Evolutionary conservation across 2,888 invertebrate species (phyloP).

Genomic region (Rhyacophila evoluta): DNA sequence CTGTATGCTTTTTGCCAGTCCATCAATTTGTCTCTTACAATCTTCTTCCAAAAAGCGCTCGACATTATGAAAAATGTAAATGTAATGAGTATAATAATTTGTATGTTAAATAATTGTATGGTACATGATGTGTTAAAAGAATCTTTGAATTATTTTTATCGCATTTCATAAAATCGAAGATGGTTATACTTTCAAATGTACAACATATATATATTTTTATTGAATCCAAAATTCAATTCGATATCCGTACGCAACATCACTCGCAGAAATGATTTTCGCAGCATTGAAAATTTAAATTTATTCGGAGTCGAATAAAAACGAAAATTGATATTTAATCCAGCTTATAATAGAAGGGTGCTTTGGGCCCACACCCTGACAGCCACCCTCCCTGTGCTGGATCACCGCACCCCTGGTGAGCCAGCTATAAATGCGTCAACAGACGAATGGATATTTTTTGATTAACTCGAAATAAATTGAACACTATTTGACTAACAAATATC

Average conservation of each 20-base stretch:
- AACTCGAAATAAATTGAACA: not conserved
- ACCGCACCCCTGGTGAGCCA: not conserved
- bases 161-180: no score
- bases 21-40: no score
- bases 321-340: conserved; percentile 22
- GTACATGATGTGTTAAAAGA: no score
- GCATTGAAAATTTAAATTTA: conserved; percentile 12
- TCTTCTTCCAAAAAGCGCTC: no score
- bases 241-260: not conserved
- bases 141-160: no score
- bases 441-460: not conserved
- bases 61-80: no score
- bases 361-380: not conserved
- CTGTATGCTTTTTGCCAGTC: no score
- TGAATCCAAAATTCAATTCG: not conserved
- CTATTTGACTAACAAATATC: not conserved
- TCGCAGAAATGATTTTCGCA: not conserved
- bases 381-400: not conserved
- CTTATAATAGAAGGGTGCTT: not conserved
- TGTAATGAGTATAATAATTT: no score
- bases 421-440: not conserved
- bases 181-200: no score
- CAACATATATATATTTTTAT: no score
- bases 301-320: conserved; percentile 1
- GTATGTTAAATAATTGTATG: no score